Evolutionary conservation across 2,113 vertebrate species (phyloP).

Genomic region (Bothrops jararaca): DNA sequence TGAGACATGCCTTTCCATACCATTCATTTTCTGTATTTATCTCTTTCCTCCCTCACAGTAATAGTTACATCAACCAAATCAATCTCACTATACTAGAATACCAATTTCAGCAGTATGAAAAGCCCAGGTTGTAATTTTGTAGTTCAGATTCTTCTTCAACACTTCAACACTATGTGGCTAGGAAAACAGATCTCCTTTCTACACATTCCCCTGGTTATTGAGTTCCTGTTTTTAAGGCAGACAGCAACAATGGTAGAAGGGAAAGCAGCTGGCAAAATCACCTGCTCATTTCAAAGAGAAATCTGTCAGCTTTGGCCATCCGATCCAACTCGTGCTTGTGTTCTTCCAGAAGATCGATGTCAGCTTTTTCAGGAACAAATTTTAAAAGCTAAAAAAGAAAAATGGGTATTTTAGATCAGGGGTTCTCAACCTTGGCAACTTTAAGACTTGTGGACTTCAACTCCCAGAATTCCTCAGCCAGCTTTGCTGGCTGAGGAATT

Average conservation of each 20-base stretch:
- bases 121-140: background rate
- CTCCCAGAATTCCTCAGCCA: no score
- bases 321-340: constrained; percentile 95
- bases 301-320: constrained; percentile 96
- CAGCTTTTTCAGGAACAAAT: constrained; percentile 94
- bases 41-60: background rate
- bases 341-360: constrained; percentile 93
- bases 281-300: constrained; percentile 99
- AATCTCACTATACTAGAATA: background rate
- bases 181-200: background rate
- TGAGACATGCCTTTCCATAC: background rate
- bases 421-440: no score
- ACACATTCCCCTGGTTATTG: background rate
- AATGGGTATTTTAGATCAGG: background rate
- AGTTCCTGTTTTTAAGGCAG: background rate
- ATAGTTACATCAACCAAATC: background rate
- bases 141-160: background rate
- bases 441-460: no score
- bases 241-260: background rate
- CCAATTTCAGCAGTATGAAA: background rate
- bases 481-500: no score
- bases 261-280: constrained; percentile 45
- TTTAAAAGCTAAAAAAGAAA: constrained; percentile 83
- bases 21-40: background rate
- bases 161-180: background rate